Base-by-base conservation (phyloP, 2,797 vertebrate genomes). In the Neosilurus mollespiculum region DNA sequence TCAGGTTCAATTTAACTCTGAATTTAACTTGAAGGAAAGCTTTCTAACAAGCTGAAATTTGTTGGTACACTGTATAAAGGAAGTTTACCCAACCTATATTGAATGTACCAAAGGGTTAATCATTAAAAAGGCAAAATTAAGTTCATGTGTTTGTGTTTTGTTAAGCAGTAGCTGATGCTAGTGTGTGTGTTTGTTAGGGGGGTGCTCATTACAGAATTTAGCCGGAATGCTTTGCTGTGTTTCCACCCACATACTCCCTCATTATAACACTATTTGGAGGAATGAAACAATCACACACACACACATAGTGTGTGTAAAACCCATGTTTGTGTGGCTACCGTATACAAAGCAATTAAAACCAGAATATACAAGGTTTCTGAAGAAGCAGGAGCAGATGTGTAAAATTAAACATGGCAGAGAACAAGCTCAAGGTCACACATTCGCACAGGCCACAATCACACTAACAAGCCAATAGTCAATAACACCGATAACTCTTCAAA, bases 141-240 rank as follows among this genome's bases (percentile, higher is more conserved):
- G 75, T 30, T 43, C 34, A 54, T 30, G 70, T 71, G 70, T 10
- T 15, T 76, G 81, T 66, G 66, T 77, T 34, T 49, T 64, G 59
- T n/a, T 65, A 16, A 71, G 37, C 34, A 11, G 30, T 0, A 59
- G 16, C 5, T 54, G 62, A 43, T 43, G 43, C 43, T 43, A 3
- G 8, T 43, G 43, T 43, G 43, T 43, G 43, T 43, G 37, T 8
- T 1, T 43, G 43, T 4, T 43, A 8, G 1, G 30, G 26, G 73
- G 81, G 69, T 88, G 90, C 89, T 93, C 91, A 92, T 91, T 92
- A 91, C 81, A 88, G 84, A 84, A 69, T 81, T 81, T 75, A 85
- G 85, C 82, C 89, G 90, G 83, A 90, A 91, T 88, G 87, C 80
- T 67, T 84, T 88, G 88, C 87, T 89, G 84, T 88, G 84, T 81